phyloP scores from a whole-genome alignment of 2,113 vertebrate genomes.

The Haemorhous mexicanus region DNA sequence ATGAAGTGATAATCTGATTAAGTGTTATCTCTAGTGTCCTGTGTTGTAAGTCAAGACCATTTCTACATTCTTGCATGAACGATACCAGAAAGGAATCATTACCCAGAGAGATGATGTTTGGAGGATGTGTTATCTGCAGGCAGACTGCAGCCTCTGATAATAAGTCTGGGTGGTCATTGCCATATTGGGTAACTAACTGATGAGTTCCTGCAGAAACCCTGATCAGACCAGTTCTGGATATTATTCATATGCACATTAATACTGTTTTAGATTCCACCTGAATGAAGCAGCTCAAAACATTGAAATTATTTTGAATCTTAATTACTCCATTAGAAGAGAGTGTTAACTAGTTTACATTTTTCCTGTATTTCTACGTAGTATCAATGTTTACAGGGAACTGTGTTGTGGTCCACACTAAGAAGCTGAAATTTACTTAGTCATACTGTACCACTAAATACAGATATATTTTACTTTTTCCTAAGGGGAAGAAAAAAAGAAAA shows the following conservation, averaged over 20 bases:
- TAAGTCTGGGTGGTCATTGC: background rate
- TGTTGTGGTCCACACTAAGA: background rate
- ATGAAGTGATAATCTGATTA: background rate
- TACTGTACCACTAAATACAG: background rate
- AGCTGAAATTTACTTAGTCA: background rate
- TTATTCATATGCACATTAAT: background rate
- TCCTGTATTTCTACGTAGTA: background rate
- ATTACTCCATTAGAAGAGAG: background rate
- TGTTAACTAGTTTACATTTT: background rate
- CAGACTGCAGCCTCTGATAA: background rate
- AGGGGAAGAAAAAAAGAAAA: background rate
- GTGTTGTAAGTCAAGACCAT: background rate
- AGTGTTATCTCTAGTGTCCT: background rate
- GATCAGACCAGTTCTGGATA: background rate
- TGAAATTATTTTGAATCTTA: background rate
- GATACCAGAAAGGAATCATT: background rate
- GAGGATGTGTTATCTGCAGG: background rate
- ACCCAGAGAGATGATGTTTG: background rate
- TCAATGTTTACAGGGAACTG: background rate
- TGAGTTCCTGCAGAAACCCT: background rate
- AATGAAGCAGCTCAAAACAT: background rate
- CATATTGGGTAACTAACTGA: background rate
- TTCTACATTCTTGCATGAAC: background rate
- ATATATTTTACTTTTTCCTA: background rate
- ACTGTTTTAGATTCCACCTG: background rate